Evolutionary conservation across 2,113 vertebrate genomes (phyloP), one percentile per base, ranked within the genome.

Genomic region (Butorides virescens): DNA sequence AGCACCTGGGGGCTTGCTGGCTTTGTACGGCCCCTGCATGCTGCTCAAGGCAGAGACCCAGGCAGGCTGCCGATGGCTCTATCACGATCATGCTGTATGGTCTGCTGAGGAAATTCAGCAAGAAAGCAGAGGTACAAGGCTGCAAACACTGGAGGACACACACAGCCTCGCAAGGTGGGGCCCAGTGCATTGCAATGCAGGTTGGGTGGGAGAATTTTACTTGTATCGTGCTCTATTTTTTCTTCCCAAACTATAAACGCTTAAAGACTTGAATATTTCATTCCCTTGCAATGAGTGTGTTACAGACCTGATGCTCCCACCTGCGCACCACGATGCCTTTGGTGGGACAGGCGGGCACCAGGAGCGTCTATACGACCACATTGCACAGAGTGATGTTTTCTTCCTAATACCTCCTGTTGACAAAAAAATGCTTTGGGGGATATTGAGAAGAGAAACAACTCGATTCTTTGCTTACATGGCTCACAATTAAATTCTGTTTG

Each of bases 91-190:
- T 1, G 1, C 26, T 66, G 49, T 25, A 23, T 1, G 3, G 15
- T 37, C 39, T 80, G 42, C 42, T 59, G 78, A 32, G 26, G 59
- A 86, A 90, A 83, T 82, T 86, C 46, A 83, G 36, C 34, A 61
- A 52, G 32, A 62, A 49, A 77, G 32, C 6, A 36, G n/a, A 80
- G n/a, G 56, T 63, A 50, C 30, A 74, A 78, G 79, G 44, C 15
- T 5, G 6, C 30, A 39, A 52, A 61, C 36, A 13, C 46, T 52
- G 36, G 23, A 82, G 47, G 42, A 70, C 36, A 37, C 1, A 3
- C 4, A 16, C 29, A 72, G 11, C 29, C 18, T 72, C 1, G 3
- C 0, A 1, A 85, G 32, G 30, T 34, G 37, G 42, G 86, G 14
- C 20, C 37, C 50, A 37, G 8, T 34, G 30, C 7, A 21, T 13